Evolutionary conservation across 2,888 invertebrate species (phyloP).

Genomic region (Drosophila pegasa): DNA sequence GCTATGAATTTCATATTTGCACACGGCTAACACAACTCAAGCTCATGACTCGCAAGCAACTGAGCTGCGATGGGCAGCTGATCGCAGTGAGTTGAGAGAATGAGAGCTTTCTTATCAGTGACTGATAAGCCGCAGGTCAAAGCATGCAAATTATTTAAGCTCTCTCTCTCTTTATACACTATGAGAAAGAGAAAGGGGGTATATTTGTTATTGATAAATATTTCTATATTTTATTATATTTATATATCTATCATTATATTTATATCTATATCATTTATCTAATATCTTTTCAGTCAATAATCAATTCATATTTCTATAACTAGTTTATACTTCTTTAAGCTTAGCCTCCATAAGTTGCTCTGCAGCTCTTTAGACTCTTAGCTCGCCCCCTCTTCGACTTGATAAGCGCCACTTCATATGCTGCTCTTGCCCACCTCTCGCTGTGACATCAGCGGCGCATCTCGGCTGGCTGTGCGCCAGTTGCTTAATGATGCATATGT

Average conservation of each 20-base stretch:
- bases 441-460: slow-evolving; percentile 11
- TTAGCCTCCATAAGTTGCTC: background rate
- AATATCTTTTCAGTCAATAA: too few relatives aligned
- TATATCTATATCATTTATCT: too few relatives aligned
- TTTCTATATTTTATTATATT: too few relatives aligned
- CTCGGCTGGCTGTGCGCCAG: slow-evolving; percentile 62
- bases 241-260: too few relatives aligned
- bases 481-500: slow-evolving; percentile 72
- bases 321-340: background rate
- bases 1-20: slow-evolving; percentile 14
- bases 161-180: background rate
- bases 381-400: background rate
- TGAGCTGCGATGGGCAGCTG: background rate
- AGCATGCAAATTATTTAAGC: background rate
- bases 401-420: background rate
- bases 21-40: background rate
- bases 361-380: background rate
- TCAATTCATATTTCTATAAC: background rate
- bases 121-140: slow-evolving; percentile 10
- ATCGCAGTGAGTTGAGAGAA: too few relatives aligned
- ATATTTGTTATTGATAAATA: background rate
- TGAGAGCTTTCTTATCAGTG: slow-evolving; percentile 16
- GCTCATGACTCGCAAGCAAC: slow-evolving; percentile 1
- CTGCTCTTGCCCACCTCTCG: background rate
- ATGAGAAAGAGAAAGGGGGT: background rate